Conservation (phyloP, 1,140 invertebrate species). For the Drosophila trapezifrons region DNA sequence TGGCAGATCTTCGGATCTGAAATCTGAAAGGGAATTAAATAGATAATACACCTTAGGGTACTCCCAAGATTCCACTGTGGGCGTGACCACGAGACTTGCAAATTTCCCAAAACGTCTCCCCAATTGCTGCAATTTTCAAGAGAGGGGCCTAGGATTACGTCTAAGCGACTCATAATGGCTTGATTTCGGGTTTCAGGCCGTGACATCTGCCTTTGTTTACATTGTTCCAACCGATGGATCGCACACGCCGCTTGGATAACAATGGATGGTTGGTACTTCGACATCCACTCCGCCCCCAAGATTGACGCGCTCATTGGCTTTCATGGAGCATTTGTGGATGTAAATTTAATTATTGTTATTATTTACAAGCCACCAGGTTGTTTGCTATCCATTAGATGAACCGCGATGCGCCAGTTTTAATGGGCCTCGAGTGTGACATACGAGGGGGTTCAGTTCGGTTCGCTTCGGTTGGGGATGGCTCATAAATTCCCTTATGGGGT, state of each 20-base stretch:
- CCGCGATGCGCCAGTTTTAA: conserved; percentile 59
- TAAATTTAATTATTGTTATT: conserved; percentile 81
- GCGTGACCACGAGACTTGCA: neutral
- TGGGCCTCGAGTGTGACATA: conserved; percentile 58
- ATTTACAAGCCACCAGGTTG: conserved; percentile 69
- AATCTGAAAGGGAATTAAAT: conserved; percentile 36
- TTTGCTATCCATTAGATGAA: conserved; percentile 73
- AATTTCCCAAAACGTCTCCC: conserved; percentile 10
- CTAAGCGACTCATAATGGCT: conserved; percentile 45
- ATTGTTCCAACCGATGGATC: conserved; percentile 45
- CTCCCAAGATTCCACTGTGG: neutral
- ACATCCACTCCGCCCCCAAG: conserved; percentile 52
- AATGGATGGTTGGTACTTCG: conserved; percentile 47
- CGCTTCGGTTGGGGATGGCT: conserved; percentile 54
- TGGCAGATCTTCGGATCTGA: conserved; percentile 13
- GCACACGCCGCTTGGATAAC: conserved; percentile 40
- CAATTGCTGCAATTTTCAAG: conserved; percentile 13
- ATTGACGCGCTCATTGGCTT: conserved; percentile 59
- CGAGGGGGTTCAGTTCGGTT: conserved; percentile 6
- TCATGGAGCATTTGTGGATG: conserved; percentile 71
- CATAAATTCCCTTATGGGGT: conserved; percentile 51
- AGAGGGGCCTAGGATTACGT: conserved; percentile 4
- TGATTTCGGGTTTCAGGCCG: conserved; percentile 13
- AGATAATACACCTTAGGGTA: neutral
- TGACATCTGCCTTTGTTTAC: conserved; percentile 41